Conservation (phyloP, 2,113 vertebrate species). For the Potamarius usumacintae region DNA sequence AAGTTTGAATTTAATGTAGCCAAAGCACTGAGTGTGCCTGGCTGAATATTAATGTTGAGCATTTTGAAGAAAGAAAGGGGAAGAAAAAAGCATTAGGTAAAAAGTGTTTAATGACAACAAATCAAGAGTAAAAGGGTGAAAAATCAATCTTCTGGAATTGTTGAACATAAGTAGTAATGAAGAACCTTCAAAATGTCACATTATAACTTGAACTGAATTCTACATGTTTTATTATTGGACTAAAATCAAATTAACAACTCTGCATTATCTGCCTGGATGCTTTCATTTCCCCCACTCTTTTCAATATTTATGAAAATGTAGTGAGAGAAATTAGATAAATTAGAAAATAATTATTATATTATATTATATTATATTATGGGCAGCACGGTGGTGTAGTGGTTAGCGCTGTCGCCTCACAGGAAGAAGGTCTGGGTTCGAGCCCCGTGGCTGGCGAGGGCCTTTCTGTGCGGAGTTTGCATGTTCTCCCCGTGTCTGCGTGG, state of each 20-base stretch:
- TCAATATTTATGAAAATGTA: background rate
- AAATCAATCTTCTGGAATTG: background rate
- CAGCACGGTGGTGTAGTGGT: too few relatives aligned
- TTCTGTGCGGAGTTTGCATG: too few relatives aligned
- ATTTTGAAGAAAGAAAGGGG: background rate
- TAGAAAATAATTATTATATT: background rate
- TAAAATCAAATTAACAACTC: background rate
- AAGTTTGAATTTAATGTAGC: too few relatives aligned
- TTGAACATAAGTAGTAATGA: background rate
- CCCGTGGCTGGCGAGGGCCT: too few relatives aligned
- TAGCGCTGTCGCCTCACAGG: too few relatives aligned
- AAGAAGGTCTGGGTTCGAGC: too few relatives aligned
- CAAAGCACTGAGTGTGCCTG: background rate
- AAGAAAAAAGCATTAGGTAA: background rate
- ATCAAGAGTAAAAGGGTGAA: background rate
- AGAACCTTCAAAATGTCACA: background rate
- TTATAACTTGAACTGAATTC: background rate
- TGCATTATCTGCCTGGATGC: background rate
- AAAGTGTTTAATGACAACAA: background rate
- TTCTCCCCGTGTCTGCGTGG: too few relatives aligned
- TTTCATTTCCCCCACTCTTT: background rate
- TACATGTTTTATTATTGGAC: background rate
- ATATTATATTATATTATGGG: background rate
- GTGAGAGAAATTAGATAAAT: too few relatives aligned
- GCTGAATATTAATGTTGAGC: background rate